Conservation (phyloP, 2,113 vertebrate species). For the Gopherus flavomarginatus region DNA sequence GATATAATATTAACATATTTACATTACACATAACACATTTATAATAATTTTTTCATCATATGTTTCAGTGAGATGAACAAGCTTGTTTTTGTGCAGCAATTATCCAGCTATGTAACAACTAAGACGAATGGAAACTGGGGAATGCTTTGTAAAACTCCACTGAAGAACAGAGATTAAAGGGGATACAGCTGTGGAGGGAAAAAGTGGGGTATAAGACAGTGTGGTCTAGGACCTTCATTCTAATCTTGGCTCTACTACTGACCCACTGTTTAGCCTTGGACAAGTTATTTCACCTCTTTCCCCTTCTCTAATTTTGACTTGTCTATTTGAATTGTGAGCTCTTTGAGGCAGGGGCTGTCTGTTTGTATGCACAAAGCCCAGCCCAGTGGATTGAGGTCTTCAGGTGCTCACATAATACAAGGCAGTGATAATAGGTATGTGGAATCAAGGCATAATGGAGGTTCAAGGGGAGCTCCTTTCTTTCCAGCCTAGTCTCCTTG, state of each 20-base stretch:
- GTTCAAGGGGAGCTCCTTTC: conserved; percentile 16
- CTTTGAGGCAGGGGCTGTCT: neutral
- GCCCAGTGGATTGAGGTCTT: neutral
- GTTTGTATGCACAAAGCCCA: neutral
- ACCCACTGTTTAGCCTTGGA: neutral
- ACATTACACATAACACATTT: neutral
- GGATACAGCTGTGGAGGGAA: neutral
- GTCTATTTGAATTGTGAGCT: neutral
- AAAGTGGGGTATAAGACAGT: neutral
- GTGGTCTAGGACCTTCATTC: neutral
- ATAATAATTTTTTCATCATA: neutral
- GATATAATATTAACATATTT: neutral
- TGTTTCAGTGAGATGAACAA: neutral
- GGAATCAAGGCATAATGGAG: neutral
- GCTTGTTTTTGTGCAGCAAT: neutral
- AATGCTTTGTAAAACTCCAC: neutral
- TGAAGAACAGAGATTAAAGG: neutral
- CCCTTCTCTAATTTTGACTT: neutral
- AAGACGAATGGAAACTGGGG: conserved; percentile 3
- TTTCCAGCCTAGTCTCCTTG: neutral
- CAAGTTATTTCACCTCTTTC: neutral
- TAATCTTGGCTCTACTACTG: neutral
- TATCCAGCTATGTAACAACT: neutral
- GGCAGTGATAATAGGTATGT: neutral
- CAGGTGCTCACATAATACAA: neutral